A percentile compares a stretch with the other conserved stretches of the same genome.
phyloP scores from a whole-genome alignment of 1,140 invertebrate species.

The Aricia agestis region DNA sequence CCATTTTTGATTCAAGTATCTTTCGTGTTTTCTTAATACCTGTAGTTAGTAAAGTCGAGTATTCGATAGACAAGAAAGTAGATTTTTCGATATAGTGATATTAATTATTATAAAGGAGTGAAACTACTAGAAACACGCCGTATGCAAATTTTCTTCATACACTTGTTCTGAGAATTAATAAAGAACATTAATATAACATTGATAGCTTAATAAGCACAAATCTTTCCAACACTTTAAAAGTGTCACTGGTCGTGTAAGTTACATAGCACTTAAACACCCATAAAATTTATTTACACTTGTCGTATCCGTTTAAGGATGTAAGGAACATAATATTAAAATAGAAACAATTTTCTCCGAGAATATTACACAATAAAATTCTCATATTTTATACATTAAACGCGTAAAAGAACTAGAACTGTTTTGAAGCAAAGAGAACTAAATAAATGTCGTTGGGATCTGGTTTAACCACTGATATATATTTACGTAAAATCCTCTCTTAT shows the following conservation, averaged over 20 bases:
- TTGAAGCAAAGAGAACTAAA: slow-evolving; percentile 7
- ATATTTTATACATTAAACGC: slow-evolving; percentile 13
- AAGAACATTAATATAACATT: background rate
- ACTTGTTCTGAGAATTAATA: slow-evolving; percentile 2
- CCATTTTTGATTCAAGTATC: too few relatives aligned
- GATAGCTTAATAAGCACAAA: slow-evolving; percentile 3
- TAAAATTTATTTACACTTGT: slow-evolving; percentile 13
- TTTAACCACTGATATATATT: background rate
- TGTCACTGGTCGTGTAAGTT: background rate
- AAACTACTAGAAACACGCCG: too few relatives aligned
- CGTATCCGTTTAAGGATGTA: slow-evolving; percentile 4
- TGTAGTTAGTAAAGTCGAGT: too few relatives aligned
- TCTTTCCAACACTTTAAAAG: background rate
- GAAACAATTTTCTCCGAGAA: slow-evolving; percentile 5
- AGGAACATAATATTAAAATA: slow-evolving; percentile 2
- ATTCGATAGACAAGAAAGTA: too few relatives aligned
- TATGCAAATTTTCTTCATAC: too few relatives aligned
- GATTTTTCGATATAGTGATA: too few relatives aligned
- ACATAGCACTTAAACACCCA: background rate
- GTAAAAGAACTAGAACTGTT: slow-evolving; percentile 17
- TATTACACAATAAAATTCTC: slow-evolving; percentile 18
- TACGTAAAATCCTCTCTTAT: background rate
- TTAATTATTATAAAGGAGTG: too few relatives aligned
- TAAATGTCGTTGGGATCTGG: slow-evolving; percentile 9
- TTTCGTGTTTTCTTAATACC: too few relatives aligned